Evolutionary conservation across 2,797 vertebrate genomes (phyloP).

Genomic region (Hylomyscus alleni): DNA sequence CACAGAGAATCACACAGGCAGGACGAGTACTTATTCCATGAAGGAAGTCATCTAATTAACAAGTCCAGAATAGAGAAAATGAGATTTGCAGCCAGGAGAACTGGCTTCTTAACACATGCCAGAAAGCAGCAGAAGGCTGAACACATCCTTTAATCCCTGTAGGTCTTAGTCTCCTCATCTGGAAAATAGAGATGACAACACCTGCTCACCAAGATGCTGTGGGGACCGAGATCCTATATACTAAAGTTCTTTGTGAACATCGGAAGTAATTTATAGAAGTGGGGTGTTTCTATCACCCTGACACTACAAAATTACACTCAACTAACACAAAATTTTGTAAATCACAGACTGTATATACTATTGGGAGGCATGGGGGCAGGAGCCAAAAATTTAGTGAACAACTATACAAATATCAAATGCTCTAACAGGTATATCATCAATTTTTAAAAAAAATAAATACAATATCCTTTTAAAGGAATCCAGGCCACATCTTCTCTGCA

Average conservation of each 20-base stretch:
- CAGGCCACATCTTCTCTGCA: not conserved
- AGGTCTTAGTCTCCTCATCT: constrained; percentile 49
- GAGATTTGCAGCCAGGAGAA: constrained; percentile 50
- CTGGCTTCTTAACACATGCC: constrained; percentile 38
- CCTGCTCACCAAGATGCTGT: not conserved
- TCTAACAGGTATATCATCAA: not conserved
- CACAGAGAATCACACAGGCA: constrained; percentile 18
- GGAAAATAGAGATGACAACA: constrained; percentile 41
- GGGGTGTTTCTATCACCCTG: constrained; percentile 9
- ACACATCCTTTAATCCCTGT: not conserved
- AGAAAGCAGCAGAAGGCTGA: constrained; percentile 27
- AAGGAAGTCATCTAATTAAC: constrained; percentile 62
- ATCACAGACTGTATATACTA: not conserved
- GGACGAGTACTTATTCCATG: constrained; percentile 32
- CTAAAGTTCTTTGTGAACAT: constrained; percentile 27
- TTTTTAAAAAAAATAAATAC: not conserved
- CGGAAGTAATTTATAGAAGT: constrained; percentile 46
- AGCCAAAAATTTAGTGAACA: constrained; percentile 43
- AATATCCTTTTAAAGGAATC: constrained; percentile 13
- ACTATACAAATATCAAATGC: constrained; percentile 56
- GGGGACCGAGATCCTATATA: not conserved
- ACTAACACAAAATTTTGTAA: constrained; percentile 53
- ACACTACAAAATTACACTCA: constrained; percentile 53
- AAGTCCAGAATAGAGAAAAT: constrained; percentile 40
- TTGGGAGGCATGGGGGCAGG: not conserved